Evolutionary conservation across 2,113 vertebrate species (phyloP), one percentile per base, ranked within the genome.

Genomic region (Scalopus aquaticus): DNA sequence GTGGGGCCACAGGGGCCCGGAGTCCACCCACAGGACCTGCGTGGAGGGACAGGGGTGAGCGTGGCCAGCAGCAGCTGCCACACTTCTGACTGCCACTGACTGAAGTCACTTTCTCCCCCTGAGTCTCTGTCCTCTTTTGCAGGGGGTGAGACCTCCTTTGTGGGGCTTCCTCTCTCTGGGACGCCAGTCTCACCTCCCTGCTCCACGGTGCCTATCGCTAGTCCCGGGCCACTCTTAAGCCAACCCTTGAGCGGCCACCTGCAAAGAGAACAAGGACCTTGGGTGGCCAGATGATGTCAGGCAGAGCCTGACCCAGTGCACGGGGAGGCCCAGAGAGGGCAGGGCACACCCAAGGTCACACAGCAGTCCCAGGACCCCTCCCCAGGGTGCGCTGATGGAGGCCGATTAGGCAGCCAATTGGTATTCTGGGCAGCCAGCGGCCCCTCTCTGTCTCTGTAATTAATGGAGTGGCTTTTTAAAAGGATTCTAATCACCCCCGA

Each of bases 381-480:
- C 97, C 96, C 97, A 96, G 97, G 97, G 98, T 93, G 85, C 96
- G 94, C 98, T 98, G 98, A 98, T 98, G 97, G 97, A 98, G 97
- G 98, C 98, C 97, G 97, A 98, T 98, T 98, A 98, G 97, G 67
- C 97, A 98, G 98, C 97, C 98, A 97, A 98, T 98, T 98, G 98
- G 98, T 97, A 98, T 98, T 98, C 98, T 97, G 97, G 98, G 97
- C 98, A 97, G 98, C 98, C 98, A 98, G 97, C 98, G 98, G 98
- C 97, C 98, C 98, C 98, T 98, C 98, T 98, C 98, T 98, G 98
- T 98, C 98, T 98, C 98, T 97, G 98, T 98, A 98, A 98, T 98
- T 98, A 99, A 98, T 98, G 98, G 98, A 99, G 98, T 98, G 98
- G 98, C 98, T 98, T 99, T 98, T 98, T 98, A 98, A 99, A 99